Conservation (phyloP, 1,140 invertebrate genomes). For the Drosophila athabasca region DNA sequence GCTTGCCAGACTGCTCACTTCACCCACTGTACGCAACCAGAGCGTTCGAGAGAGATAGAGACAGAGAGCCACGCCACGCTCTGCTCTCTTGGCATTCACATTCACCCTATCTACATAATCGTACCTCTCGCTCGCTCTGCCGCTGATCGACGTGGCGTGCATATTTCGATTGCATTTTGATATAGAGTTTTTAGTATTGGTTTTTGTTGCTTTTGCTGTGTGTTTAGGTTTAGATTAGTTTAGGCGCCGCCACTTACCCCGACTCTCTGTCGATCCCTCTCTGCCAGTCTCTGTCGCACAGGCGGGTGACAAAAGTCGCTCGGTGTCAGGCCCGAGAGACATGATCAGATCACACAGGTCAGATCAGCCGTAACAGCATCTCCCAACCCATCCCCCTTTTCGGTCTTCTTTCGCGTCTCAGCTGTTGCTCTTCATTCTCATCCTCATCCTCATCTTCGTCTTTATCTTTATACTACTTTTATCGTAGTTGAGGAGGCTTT, state of each 20-base stretch:
- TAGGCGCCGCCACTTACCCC: conserved; percentile 20
- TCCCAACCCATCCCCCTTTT: background rate
- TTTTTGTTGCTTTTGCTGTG: conserved; percentile 22
- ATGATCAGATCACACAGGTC: conserved; percentile 28
- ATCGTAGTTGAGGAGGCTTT: conserved; percentile 33
- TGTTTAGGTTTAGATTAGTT: conserved; percentile 17
- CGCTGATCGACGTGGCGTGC: conserved; percentile 29
- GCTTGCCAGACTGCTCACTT: no score
- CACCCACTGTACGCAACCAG: no score
- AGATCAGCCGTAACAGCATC: background rate
- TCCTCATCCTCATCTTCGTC: background rate
- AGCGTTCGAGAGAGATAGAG: no score
- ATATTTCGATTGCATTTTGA: conserved; percentile 45
- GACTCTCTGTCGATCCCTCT: no score
- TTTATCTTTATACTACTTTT: conserved; percentile 3
- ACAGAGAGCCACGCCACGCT: background rate
- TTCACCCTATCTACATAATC: conserved; percentile 18
- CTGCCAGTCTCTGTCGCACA: no score
- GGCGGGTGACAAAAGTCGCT: conserved; percentile 47
- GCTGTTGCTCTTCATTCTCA: conserved; percentile 6
- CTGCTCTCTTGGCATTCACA: background rate
- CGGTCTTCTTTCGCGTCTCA: conserved; percentile 15
- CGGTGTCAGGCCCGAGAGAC: conserved; percentile 38
- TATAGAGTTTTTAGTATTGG: conserved; percentile 14
- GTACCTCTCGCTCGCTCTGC: background rate